These are phyloP conservation scores for Haliaeetus leucogaster DNA, from an alignment of 2,113 vertebrate genomes.

Conservation along the genomic window DNA sequence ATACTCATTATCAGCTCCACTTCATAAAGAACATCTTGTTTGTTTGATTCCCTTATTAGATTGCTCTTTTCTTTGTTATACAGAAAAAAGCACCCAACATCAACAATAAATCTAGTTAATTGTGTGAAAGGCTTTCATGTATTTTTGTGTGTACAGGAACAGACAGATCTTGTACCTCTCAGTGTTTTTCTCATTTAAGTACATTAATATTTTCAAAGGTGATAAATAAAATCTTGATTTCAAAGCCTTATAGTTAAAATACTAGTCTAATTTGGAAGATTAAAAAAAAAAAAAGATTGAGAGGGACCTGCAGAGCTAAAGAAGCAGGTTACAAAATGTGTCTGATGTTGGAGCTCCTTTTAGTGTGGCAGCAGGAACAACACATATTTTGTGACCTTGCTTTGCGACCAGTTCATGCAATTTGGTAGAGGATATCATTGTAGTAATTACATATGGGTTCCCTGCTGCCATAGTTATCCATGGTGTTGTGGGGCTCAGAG, in stretches of 20 bases:
- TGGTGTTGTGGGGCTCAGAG: neutral
- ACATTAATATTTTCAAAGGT: conserved; percentile 27
- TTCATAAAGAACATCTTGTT: neutral
- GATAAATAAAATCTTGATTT: conserved; percentile 27
- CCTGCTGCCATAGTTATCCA: conserved; percentile 11
- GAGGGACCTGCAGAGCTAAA: neutral
- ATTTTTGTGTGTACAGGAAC: neutral
- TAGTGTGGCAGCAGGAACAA: neutral
- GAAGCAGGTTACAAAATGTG: neutral
- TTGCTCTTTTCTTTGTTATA: neutral
- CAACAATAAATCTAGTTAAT: conserved; percentile 2
- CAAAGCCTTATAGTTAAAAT: neutral
- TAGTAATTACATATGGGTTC: conserved; percentile 23
- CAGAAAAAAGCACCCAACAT: neutral
- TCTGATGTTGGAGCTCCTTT: neutral
- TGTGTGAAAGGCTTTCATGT: conserved; percentile 11
- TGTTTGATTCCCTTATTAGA: conserved; percentile 14
- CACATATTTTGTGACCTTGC: conserved; percentile 6
- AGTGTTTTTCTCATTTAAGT: conserved; percentile 6
- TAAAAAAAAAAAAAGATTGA: neutral
- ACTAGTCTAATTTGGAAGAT: neutral
- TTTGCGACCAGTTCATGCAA: neutral
- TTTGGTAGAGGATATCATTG: conserved; percentile 9
- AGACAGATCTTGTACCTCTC: neutral
- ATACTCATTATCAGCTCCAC: conserved; percentile 11